Evolutionary conservation across 2,113 vertebrate species (phyloP).

Genomic region (Fregetta grallaria): DNA sequence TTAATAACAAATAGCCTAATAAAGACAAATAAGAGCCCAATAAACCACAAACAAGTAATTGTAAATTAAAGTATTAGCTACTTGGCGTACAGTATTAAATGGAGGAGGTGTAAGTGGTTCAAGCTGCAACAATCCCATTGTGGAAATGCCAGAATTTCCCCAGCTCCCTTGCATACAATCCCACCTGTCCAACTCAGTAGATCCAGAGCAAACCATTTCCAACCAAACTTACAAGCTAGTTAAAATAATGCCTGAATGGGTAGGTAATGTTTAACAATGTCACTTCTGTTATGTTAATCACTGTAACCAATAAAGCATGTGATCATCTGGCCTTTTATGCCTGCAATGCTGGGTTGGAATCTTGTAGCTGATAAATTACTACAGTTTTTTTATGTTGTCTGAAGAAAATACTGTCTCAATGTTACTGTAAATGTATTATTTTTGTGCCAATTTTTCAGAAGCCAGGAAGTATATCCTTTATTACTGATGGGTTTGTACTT

Average conservation of each 20-base stretch:
- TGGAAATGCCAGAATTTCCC: not conserved
- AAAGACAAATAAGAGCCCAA: not conserved
- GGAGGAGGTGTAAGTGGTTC: not conserved
- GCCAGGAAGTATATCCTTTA: not conserved
- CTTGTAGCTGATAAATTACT: not conserved
- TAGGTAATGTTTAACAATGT: slow-evolving; percentile 17
- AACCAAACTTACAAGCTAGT: not conserved
- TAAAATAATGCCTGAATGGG: not conserved
- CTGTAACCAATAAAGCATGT: not conserved
- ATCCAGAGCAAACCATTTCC: not conserved
- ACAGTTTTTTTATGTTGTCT: not conserved
- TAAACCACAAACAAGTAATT: not conserved
- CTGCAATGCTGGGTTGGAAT: not conserved
- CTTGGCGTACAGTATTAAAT: not conserved
- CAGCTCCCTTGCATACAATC: not conserved
- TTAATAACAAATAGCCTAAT: not conserved
- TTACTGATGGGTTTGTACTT: not conserved
- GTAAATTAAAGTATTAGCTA: not conserved
- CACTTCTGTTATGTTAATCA: not conserved
- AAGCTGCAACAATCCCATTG: not conserved
- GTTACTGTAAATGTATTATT: not conserved
- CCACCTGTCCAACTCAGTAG: not conserved
- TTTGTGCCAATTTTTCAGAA: not conserved
- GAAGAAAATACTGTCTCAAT: not conserved
- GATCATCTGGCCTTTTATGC: not conserved